These are phyloP conservation scores for Morone saxatilis DNA, from an alignment of 2,113 vertebrate species.

Conservation along the genomic window DNA sequence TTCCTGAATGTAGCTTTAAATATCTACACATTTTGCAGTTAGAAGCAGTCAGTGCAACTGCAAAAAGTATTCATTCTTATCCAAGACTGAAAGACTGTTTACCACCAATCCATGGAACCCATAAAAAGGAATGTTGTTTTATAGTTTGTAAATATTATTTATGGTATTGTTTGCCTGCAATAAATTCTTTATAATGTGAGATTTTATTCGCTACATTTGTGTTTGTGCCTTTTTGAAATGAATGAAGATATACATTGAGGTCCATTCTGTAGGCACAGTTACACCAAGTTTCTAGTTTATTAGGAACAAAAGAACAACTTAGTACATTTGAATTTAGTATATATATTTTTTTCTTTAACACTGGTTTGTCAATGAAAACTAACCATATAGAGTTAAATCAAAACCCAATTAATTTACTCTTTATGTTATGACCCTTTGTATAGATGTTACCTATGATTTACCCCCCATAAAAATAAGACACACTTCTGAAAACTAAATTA, in stretches of 20 bases:
- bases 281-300: not conserved
- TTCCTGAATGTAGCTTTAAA: conserved; percentile 54
- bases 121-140: conserved; percentile 78
- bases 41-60: not conserved
- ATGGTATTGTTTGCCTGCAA: conserved; percentile 93
- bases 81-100: conserved; percentile 67
- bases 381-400: not conserved
- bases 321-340: not conserved
- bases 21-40: conserved; percentile 19
- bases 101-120: conserved; percentile 63
- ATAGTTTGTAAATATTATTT: conserved; percentile 96
- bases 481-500: not conserved
- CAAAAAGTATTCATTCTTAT: conserved; percentile 33
- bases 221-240: not conserved
- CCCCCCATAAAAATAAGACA: not conserved
- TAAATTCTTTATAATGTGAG: conserved; percentile 86
- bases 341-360: not conserved
- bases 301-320: not conserved
- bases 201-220: conserved; percentile 33
- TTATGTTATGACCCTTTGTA: not conserved
- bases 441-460: not conserved
- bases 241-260: not conserved
- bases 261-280: no score
- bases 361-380: not conserved
- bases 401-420: no score